These are phyloP conservation scores for Carettochelys insculpta DNA, from an alignment of 2,113 vertebrate genomes.

Conservation along the genomic window DNA sequence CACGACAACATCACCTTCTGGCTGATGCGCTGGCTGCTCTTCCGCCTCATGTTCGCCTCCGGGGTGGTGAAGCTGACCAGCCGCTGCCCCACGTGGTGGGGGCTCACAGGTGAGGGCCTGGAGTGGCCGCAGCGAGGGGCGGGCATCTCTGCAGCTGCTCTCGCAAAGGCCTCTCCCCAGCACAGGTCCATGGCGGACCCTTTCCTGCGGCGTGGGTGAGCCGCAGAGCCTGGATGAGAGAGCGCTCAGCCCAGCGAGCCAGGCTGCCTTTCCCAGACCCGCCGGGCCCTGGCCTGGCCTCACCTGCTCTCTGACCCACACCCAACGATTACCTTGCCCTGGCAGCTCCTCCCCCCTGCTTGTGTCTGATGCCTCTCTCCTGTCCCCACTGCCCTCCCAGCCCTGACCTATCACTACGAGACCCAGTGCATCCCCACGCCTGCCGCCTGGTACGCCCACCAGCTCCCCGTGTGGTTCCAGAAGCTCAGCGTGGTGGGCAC, in stretches of 20 bases:
- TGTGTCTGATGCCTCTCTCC: not conserved
- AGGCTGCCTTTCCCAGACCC: not conserved
- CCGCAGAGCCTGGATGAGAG: not conserved
- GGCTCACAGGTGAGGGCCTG: constrained; percentile 84
- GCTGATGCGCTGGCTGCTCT: constrained; percentile 92
- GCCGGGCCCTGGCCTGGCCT: no score
- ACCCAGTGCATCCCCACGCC: constrained; percentile 93
- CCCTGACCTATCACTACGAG: constrained; percentile 94
- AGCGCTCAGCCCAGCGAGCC: not conserved
- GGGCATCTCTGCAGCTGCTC: no score
- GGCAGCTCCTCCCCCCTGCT: no score
- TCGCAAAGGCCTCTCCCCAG: not conserved
- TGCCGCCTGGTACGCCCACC: constrained; percentile 89
- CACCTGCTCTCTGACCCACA: no score
- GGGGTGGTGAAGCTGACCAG: constrained; percentile 94
- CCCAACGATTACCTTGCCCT: not conserved
- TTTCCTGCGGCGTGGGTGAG: not conserved
- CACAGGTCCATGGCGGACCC: not conserved
- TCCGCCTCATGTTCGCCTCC: constrained; percentile 94
- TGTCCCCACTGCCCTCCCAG: constrained; percentile 63
- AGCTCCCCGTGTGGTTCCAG: constrained; percentile 91
- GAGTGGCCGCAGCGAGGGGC: accelerated
- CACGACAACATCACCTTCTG: constrained; percentile 87
- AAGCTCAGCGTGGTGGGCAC: constrained; percentile 88
- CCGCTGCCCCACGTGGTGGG: constrained; percentile 96